Percentiles rank a stretch among this genome's conserved stretches.
phyloP scores from a whole-genome alignment of 2,888 invertebrate species.

The Chesias legatella region DNA sequence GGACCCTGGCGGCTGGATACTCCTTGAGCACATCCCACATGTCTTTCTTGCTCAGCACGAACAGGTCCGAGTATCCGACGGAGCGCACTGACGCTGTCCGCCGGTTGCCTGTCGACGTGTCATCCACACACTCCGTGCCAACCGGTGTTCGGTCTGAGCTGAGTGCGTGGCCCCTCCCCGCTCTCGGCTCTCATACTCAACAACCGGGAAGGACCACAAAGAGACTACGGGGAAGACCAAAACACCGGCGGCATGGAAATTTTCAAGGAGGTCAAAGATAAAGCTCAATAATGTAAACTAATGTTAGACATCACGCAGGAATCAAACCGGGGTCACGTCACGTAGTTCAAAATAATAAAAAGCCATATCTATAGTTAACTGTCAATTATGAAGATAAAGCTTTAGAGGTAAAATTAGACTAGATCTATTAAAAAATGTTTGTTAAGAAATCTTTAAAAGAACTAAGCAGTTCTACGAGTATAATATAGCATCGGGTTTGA shows the following conservation, averaged over 20 bases:
- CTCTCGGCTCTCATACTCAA: not conserved
- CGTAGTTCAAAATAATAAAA: conserved; percentile 55
- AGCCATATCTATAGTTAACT: conserved; percentile 64
- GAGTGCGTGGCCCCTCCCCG: conserved; percentile 6
- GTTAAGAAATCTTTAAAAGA: conserved; percentile 50
- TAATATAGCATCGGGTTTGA: conserved; percentile 47
- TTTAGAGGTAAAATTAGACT: conserved; percentile 42
- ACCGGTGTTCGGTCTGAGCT: conserved; percentile 57
- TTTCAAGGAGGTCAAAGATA: conserved; percentile 35
- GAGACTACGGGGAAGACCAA: conserved; percentile 43
- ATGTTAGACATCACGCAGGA: conserved; percentile 45
- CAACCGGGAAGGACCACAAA: conserved; percentile 6
- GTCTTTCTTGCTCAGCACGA: conserved; percentile 99
- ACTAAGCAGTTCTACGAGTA: conserved; percentile 67
- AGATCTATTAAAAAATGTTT: conserved; percentile 44
- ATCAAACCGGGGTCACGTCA: conserved; percentile 48
- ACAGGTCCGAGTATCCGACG: conserved; percentile 99
- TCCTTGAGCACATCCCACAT: conserved; percentile 99
- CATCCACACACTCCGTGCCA: conserved; percentile 80
- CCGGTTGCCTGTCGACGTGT: conserved; percentile 92
- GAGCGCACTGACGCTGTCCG: conserved; percentile 98
- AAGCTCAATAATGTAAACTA: conserved; percentile 40
- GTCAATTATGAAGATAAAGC: conserved; percentile 66
- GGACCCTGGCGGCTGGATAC: conserved; percentile 95
- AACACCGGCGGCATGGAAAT: conserved; percentile 50